Conservation (phyloP, 2,113 vertebrate genomes). For the Xiphophorus maculatus region DNA sequence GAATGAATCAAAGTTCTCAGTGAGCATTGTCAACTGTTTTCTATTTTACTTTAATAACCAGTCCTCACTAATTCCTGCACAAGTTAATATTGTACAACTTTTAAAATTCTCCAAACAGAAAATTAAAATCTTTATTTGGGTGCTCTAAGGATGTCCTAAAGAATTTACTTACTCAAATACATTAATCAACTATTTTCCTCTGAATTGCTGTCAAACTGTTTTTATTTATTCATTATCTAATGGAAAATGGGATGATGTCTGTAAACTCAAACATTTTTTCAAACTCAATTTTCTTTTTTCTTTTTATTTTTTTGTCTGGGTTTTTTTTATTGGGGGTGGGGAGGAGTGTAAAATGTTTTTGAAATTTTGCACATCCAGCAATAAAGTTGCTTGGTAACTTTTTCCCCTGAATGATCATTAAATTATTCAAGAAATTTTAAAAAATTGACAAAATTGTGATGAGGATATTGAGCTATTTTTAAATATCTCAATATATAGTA, state of each 20-base stretch:
- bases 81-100: background rate
- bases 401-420: no score
- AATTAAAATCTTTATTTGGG: background rate
- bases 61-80: background rate
- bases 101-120: background rate
- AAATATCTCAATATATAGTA: no score
- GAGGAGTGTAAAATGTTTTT: no score
- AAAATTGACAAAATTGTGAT: background rate
- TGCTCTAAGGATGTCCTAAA: background rate
- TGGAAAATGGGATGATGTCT: no score
- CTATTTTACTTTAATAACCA: background rate
- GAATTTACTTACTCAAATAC: background rate
- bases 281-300: no score
- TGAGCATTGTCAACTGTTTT: background rate
- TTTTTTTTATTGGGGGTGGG: no score
- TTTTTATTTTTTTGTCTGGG: no score
- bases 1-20: conserved; percentile 7
- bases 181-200: background rate
- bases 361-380: no score
- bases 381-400: no score
- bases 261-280: no score
- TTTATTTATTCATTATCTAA: background rate
- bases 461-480: background rate
- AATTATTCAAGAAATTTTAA: no score
- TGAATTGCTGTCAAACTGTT: background rate